A percentile compares a stretch with the other conserved stretches of the same genome.
These are phyloP conservation scores for Celastrina argiolus DNA, from an alignment of 2,888 invertebrate species.

Conservation along the genomic window DNA sequence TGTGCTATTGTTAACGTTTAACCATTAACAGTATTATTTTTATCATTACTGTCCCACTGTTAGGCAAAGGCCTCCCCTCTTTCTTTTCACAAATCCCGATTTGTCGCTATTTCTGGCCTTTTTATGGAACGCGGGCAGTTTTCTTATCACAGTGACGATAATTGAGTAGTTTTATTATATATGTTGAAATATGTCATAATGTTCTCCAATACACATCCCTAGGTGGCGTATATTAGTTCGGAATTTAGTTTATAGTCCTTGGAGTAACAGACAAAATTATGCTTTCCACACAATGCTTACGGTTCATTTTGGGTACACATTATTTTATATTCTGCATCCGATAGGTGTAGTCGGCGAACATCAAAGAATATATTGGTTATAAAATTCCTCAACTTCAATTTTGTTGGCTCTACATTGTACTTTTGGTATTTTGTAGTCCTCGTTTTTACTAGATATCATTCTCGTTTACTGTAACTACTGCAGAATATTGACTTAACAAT, in stretches of 20 bases:
- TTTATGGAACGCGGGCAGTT: too few species aligned
- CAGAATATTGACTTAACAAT: background rate
- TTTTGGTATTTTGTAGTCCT: background rate
- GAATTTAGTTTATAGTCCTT: background rate
- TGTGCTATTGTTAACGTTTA: too few species aligned
- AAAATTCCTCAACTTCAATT: background rate
- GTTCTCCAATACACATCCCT: too few species aligned
- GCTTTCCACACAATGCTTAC: background rate
- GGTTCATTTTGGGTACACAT: background rate
- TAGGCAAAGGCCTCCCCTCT: too few species aligned
- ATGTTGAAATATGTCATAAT: too few species aligned
- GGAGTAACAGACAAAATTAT: background rate
- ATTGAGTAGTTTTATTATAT: too few species aligned
- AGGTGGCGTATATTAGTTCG: background rate
- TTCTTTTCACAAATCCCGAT: too few species aligned
- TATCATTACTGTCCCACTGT: too few species aligned
- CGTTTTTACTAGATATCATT: background rate
- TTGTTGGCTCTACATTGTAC: background rate
- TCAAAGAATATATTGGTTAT: constrained; percentile 3
- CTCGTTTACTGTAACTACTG: background rate
- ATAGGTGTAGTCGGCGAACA: background rate
- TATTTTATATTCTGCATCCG: background rate
- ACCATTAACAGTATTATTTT: too few species aligned
- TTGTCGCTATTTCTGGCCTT: too few species aligned
- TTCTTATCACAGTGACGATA: too few species aligned